These are phyloP conservation scores for Ceramica pisi DNA, from an alignment of 2,888 invertebrate species.

Conservation along the genomic window DNA sequence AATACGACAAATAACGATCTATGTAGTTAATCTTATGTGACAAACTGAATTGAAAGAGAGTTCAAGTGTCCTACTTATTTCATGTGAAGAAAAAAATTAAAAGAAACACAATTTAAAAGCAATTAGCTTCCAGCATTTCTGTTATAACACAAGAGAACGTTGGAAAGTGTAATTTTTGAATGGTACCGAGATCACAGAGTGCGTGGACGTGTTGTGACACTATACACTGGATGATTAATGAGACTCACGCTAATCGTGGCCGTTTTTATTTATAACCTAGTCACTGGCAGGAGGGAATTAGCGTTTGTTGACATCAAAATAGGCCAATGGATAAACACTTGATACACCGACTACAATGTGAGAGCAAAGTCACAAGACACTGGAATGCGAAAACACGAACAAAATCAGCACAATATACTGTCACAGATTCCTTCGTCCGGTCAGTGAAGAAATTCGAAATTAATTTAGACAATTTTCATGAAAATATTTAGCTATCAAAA, in stretches of 20 bases:
- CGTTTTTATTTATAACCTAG: conserved; percentile 82
- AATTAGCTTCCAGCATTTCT: conserved; percentile 75
- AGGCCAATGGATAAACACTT: conserved; percentile 78
- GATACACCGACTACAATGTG: conserved; percentile 46
- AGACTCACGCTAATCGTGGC: conserved; percentile 80
- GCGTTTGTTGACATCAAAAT: conserved; percentile 82
- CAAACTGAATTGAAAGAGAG: conserved; percentile 63
- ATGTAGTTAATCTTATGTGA: conserved; percentile 63
- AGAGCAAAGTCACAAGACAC: conserved; percentile 40
- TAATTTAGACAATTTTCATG: conserved; percentile 30
- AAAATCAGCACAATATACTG: conserved; percentile 24
- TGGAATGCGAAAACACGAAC: conserved; percentile 41
- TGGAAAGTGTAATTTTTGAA: conserved; percentile 77
- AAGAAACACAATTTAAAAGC: conserved; percentile 74
- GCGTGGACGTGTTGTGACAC: conserved; percentile 86
- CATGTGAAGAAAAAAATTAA: conserved; percentile 63
- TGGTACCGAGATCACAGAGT: conserved; percentile 83
- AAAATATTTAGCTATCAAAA: conserved; percentile 55
- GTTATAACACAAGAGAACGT: conserved; percentile 68
- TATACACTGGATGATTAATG: conserved; percentile 86
- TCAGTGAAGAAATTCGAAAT: conserved; percentile 24
- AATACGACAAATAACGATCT: conserved; percentile 59
- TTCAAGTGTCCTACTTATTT: conserved; percentile 66
- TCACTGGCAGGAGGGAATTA: conserved; percentile 76
- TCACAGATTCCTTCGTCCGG: conserved; percentile 19